Conservation (phyloP, 2,797 vertebrate species). For the Discoglossus pictus region DNA sequence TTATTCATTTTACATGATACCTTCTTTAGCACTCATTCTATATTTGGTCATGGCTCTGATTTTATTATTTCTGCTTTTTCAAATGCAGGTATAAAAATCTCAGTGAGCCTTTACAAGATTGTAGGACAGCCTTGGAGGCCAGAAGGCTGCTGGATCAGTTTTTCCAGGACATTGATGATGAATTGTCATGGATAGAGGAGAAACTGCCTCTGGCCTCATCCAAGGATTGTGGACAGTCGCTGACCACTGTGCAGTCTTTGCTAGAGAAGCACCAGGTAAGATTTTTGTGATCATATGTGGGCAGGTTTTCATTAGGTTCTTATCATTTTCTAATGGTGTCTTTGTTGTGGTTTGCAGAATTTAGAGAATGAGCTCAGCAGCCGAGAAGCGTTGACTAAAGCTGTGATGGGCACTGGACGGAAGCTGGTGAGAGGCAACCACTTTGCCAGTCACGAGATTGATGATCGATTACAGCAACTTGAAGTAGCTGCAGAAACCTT, state of each 20-base stretch:
- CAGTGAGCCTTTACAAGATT: constrained; percentile 70
- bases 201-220: constrained; percentile 68
- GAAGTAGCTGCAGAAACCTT: constrained; percentile 70
- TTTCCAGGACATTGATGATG: constrained; percentile 80
- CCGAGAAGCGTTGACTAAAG: constrained; percentile 71
- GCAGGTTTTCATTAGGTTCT: not conserved
- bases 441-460: constrained; percentile 74
- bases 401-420: constrained; percentile 75
- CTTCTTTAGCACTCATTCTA: no score
- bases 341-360: constrained; percentile 63
- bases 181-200: constrained; percentile 79
- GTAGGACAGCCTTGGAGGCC: constrained; percentile 74
- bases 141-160: constrained; percentile 79
- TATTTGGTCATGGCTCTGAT: no score
- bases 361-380: constrained; percentile 78
- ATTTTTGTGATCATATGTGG: no score
- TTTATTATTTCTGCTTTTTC: not conserved
- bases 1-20: no score
- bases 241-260: constrained; percentile 68
- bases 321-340: not conserved
- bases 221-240: constrained; percentile 74
- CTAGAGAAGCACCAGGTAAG: constrained; percentile 83
- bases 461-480: constrained; percentile 72
- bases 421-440: constrained; percentile 78
- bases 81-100: constrained; percentile 77